Conservation (phyloP, 1,140 invertebrate genomes). For the Drosophila ogumai region DNA sequence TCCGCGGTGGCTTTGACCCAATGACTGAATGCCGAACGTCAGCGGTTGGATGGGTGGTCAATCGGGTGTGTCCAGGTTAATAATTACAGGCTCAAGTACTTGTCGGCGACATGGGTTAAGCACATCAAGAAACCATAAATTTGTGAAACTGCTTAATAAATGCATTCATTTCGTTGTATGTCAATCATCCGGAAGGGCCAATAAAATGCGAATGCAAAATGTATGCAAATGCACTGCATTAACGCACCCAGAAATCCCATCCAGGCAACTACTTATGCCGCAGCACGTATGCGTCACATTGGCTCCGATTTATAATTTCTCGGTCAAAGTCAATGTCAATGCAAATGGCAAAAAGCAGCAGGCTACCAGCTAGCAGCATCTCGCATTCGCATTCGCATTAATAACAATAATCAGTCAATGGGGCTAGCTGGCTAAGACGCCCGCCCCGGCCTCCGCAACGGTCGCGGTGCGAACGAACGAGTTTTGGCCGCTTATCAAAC, state of each 20-base stretch:
- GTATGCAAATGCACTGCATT: slow-evolving; percentile 17
- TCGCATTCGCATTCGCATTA: slow-evolving; percentile 55
- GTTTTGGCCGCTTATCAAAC: slow-evolving; percentile 68
- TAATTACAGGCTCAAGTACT: slow-evolving; percentile 34
- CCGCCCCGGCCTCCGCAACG: slow-evolving; percentile 33
- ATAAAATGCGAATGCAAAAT: slow-evolving; percentile 6
- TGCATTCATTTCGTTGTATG: slow-evolving; percentile 17
- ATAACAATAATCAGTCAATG: slow-evolving; percentile 59
- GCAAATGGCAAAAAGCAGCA: slow-evolving; percentile 68
- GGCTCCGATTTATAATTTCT: slow-evolving; percentile 77
- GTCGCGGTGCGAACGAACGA: slow-evolving; percentile 61
- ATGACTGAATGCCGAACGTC: slow-evolving; percentile 43
- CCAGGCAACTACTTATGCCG: slow-evolving; percentile 2
- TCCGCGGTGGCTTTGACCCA: slow-evolving; percentile 61
- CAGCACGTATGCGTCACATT: slow-evolving; percentile 65
- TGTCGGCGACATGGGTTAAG: background rate
- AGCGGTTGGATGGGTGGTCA: slow-evolving; percentile 15
- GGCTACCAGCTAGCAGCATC: slow-evolving; percentile 30
- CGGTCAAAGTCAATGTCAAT: slow-evolving; percentile 84
- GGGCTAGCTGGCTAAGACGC: slow-evolving; percentile 38
- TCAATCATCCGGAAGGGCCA: slow-evolving; percentile 6
- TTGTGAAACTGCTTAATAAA: background rate
- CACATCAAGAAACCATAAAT: slow-evolving; percentile 12
- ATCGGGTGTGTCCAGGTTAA: slow-evolving; percentile 27
- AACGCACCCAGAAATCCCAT: slow-evolving; percentile 11